Base-by-base conservation (phyloP, 2,113 vertebrate species). In the Datnioides undecimradiatus region DNA sequence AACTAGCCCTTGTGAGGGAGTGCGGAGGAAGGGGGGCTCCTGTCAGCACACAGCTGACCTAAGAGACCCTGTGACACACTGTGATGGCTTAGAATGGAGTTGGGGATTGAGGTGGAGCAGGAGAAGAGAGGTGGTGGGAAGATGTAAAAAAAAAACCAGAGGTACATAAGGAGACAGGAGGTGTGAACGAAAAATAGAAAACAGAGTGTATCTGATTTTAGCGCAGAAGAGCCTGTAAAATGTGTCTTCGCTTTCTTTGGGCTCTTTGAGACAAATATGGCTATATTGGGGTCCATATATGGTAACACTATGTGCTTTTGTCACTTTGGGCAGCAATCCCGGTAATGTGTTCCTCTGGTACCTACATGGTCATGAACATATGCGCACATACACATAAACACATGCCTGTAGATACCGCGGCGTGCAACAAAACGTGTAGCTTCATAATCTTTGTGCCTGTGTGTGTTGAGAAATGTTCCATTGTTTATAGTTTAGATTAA, bases 31-130 rank as follows among this genome's bases (percentile, higher is more conserved):
- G 38, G 70, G 64, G 76, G 12, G 21, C 11, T 52, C 55, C 66
- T 78, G 78, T 82, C 80, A 67, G 70, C 77, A 67, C 71, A 80
- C 73, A 66, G 74, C 80, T 82, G 70, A 83, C 80, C 80, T 51
- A n/a, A 11, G 46, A 52, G 78, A 81, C 60, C 60, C 40, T 40
- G 21, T 67, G 41, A 67, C 66, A 71, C 45, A n/a, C 29, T 68
- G 43, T n/a, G 43, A 62, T 60, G 66, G 25, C 27, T 46, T 5
- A 13, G 34, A 31, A 74, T 80, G 45, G 21, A 29, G 58, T 5
- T 48, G 10, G 9, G 43, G 43, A 8, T 4, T 38, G 72, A 52
- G 58, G n/a, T 38, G 40, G 36, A 36, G 40, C 3, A 48, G 10
- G 54, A 23, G 9, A 46, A 46, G 33, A 38, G 31, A 40, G 23